Percentiles rank a stretch among this genome's conserved stretches.
phyloP scores from a whole-genome alignment of 2,888 invertebrate species.

The Criorhina ranunculi region DNA sequence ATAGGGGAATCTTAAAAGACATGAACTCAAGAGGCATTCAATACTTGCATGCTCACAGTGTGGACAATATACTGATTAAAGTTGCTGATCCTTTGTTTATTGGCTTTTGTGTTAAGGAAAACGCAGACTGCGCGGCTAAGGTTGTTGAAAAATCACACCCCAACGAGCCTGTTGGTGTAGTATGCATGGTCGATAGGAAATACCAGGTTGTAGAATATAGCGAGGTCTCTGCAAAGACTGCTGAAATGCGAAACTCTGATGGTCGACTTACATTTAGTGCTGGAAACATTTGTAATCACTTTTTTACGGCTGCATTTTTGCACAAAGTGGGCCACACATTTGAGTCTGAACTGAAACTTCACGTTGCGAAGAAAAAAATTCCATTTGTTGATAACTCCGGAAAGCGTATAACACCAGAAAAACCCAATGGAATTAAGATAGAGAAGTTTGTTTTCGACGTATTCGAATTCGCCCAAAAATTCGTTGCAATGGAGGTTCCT shows the following conservation, averaged over 20 bases:
- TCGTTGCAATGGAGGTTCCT: slow-evolving; percentile 96
- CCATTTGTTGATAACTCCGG: slow-evolving; percentile 91
- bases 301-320: slow-evolving; percentile 95
- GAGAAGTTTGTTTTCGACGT: slow-evolving; percentile 99
- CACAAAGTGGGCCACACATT: slow-evolving; percentile 89
- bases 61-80: slow-evolving; percentile 99
- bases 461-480: slow-evolving; percentile 95
- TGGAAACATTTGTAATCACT: slow-evolving; percentile 99
- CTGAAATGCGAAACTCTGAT: slow-evolving; percentile 90
- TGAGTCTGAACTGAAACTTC: slow-evolving; percentile 92
- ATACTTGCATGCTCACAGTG: slow-evolving; percentile 98
- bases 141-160: slow-evolving; percentile 97
- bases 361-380: slow-evolving; percentile 99
- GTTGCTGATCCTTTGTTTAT: slow-evolving; percentile 98
- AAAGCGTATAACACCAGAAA: slow-evolving; percentile 89
- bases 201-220: slow-evolving; percentile 99
- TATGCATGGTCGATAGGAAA: slow-evolving; percentile 95
- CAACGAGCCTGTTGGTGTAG: slow-evolving; percentile 97
- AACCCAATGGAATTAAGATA: slow-evolving; percentile 98
- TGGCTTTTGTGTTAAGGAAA: slow-evolving; percentile 95
- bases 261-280: slow-evolving; percentile 95
- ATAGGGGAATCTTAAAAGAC: slow-evolving; percentile 91
- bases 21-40: slow-evolving; percentile 92
- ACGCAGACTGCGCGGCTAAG: slow-evolving; percentile 98
- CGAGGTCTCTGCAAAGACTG: slow-evolving; percentile 95